A percentile compares a stretch with the other conserved stretches of the same genome.
These are phyloP conservation scores for Eulemur rufifrons DNA, from an alignment of 2,113 vertebrate species.

Conservation along the genomic window DNA sequence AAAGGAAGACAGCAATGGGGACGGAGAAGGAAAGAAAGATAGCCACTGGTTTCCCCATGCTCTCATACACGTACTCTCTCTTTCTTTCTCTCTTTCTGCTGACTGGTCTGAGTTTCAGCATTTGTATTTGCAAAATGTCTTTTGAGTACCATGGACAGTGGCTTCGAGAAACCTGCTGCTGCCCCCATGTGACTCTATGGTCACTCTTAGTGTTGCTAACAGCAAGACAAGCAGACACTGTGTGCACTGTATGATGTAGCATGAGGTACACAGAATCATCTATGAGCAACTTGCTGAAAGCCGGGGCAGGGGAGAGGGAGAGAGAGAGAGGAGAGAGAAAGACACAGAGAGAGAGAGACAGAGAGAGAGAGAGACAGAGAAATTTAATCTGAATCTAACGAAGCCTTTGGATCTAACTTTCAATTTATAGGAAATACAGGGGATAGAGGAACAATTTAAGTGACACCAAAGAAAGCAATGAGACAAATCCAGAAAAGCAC, in stretches of 20 bases:
- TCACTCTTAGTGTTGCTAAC: not conserved
- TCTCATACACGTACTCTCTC: not conserved
- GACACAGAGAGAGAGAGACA: not conserved
- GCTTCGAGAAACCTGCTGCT: not conserved
- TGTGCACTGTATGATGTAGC: fast-evolving
- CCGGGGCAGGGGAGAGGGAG: not conserved
- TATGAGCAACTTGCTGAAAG: not conserved
- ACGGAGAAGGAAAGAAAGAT: conserved; percentile 59
- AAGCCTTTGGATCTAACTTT: not conserved
- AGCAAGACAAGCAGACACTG: not conserved
- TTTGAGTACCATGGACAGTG: not conserved
- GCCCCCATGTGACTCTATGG: not conserved
- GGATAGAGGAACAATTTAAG: not conserved
- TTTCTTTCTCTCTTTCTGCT: not conserved
- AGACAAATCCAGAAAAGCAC: not conserved
- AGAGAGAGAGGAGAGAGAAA: not conserved
- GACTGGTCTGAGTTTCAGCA: not conserved
- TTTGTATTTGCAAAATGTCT: not conserved
- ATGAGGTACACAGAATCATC: not conserved
- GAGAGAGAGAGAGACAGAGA: not conserved
- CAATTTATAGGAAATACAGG: not conserved
- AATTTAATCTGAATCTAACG: not conserved
- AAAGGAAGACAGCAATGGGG: not conserved
- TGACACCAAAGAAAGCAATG: not conserved
- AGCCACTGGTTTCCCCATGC: not conserved